Percentiles rank a stretch among this genome's conserved stretches.
Evolutionary conservation across 2,888 invertebrate genomes (phyloP).

Genomic region (Caenorhabditis becei): DNA sequence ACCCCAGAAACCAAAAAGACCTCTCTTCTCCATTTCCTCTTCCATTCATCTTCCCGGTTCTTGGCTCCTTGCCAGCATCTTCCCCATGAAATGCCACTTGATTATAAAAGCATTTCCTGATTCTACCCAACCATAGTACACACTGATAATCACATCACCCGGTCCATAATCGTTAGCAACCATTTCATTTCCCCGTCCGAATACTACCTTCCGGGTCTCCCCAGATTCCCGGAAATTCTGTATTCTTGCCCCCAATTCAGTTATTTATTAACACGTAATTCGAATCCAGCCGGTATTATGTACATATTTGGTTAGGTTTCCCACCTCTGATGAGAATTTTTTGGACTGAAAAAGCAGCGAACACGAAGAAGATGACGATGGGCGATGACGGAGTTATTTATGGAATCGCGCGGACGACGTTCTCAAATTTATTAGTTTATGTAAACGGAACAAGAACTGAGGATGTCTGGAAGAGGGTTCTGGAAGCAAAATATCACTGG

Average conservation of each 20-base stretch:
- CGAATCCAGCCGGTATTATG: neutral
- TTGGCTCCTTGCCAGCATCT: neutral
- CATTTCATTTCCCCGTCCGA: neutral
- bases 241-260: slow-evolving; percentile 1
- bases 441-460: neutral
- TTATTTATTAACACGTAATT: slow-evolving; percentile 6
- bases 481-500: neutral
- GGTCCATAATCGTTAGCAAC: neutral
- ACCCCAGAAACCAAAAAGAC: neutral
- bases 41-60: neutral
- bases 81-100: neutral
- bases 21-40: neutral
- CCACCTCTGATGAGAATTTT: neutral
- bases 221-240: neutral
- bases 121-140: neutral
- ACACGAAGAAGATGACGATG: neutral
- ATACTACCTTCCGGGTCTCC: neutral
- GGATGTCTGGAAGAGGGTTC: neutral
- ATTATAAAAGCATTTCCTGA: slow-evolving; percentile 4
- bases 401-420: neutral
- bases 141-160: slow-evolving; percentile 3
- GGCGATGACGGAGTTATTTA: neutral
- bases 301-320: neutral
- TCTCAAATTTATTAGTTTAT: slow-evolving; percentile 6
- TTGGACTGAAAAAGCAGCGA: neutral